Base-by-base conservation (phyloP, 2,113 vertebrate species). In the Okapia johnstoni region DNA sequence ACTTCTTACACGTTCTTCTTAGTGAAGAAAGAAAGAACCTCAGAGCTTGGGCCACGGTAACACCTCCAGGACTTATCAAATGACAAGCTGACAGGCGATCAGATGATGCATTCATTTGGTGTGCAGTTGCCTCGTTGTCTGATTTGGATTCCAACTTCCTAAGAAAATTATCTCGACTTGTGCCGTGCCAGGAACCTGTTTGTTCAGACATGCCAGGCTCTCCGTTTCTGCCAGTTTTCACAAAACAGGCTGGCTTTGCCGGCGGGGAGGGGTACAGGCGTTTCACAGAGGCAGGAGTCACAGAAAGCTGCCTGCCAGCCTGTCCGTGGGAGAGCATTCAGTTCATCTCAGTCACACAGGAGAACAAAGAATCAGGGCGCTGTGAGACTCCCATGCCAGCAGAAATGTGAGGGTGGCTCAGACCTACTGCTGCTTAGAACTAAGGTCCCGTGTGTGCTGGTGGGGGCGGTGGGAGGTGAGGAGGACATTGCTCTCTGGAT, bases 101-200 rank as follows among this genome's bases (percentile, higher is more conserved):
- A 33, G 48, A 43, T 23, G 76, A 89, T 76, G 15, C 55, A 48
- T 85, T 66, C 28, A 58, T 88, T 48, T 93, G 66, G 52, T 58
- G 10, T 33, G 30, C 23, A 17, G 10, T n/a, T 63, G 76, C 73
- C 90, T 43, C 3, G 33, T 40, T 90, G 92, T 93, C 97, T 92
- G 90, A 81, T 88, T 84, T 91, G 93, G 61, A 66, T 96, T 96
- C 94, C 85, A 57, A 4, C 58, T 89, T 94, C 63, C 76, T 61
- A 57, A 94, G 97, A 85, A 97, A 98, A 91, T 91, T 43, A 30
- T 77, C 95, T 96, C 36, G 48, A 73, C 89, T 77, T 89, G 61
- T 77, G n/a, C 79, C 46, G 17, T 33, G 26, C 92, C 1, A 85
- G 61, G 81, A 97, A 79, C 88, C 90, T 73, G 76, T 95, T 94